phyloP scores from a whole-genome alignment of 2,113 vertebrate species.

The Nothocercus nigrocapillus region DNA sequence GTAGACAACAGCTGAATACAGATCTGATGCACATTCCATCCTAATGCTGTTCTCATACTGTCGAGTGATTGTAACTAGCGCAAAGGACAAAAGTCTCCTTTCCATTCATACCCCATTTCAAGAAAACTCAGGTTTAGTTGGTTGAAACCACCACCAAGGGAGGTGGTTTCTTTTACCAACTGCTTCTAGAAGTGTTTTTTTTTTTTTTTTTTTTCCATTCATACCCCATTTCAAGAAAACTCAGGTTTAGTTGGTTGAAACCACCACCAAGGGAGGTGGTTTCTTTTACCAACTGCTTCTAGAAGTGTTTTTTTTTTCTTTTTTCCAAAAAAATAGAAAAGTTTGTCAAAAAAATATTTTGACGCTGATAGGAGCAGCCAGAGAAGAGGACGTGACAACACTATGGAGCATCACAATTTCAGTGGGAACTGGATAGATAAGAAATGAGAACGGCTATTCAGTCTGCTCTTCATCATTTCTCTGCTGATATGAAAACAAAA shows the following conservation, averaged over 20 bases:
- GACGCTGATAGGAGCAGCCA: neutral
- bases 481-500: neutral
- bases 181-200: neutral
- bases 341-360: neutral
- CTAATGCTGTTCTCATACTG: neutral
- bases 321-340: neutral
- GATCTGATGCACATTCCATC: neutral
- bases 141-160: no score
- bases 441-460: neutral
- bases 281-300: neutral
- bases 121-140: neutral
- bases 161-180: rapidly evolving
- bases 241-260: no score
- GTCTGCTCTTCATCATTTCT: neutral
- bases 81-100: neutral
- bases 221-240: neutral
- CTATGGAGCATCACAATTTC: neutral
- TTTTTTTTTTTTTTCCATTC: neutral
- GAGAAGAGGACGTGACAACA: rapidly evolving
- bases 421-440: neutral
- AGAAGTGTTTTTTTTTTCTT: neutral
- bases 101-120: neutral
- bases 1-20: neutral
- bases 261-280: neutral
- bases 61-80: neutral